Percentiles rank a stretch among this genome's conserved stretches.
Conservation (phyloP, 2,888 invertebrate species). For the Danaus chrysippus region DNA sequence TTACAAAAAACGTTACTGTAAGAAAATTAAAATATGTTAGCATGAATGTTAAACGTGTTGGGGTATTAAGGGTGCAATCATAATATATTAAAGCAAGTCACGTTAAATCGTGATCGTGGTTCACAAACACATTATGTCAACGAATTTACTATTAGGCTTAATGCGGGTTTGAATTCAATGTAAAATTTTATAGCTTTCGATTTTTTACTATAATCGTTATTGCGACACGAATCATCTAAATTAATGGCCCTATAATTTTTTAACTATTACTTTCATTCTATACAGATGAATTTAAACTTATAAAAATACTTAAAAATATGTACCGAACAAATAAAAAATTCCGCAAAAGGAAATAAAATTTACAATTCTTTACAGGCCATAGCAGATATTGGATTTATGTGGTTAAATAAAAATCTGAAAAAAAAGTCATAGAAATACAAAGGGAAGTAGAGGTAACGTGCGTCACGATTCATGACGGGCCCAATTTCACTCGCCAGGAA, state of each 20-base stretch:
- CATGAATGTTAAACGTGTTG: background rate
- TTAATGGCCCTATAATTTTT: no score
- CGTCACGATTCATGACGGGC: conserved; percentile 66
- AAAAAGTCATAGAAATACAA: conserved; percentile 54
- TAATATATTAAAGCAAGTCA: conserved; percentile 35
- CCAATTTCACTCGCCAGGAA: conserved; percentile 74
- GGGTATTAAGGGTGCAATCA: conserved; percentile 15
- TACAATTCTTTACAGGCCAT: background rate
- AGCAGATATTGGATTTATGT: conserved; percentile 9
- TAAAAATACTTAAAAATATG: background rate
- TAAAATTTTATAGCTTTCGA: conserved; percentile 4
- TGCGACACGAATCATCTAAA: background rate
- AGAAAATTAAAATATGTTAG: no score
- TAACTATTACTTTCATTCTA: no score
- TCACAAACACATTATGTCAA: conserved; percentile 19
- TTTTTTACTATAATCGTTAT: background rate
- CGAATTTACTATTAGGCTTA: conserved; percentile 14
- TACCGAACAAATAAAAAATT: background rate
- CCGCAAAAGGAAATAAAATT: background rate
- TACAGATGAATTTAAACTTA: no score
- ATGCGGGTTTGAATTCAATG: conserved; percentile 8
- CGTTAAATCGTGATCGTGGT: conserved; percentile 37
- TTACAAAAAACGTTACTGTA: no score
- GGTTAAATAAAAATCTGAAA: conserved; percentile 43
- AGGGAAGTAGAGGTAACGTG: conserved; percentile 65